Conservation (phyloP, 2,113 vertebrate genomes). For the Baryphthengus martii region DNA sequence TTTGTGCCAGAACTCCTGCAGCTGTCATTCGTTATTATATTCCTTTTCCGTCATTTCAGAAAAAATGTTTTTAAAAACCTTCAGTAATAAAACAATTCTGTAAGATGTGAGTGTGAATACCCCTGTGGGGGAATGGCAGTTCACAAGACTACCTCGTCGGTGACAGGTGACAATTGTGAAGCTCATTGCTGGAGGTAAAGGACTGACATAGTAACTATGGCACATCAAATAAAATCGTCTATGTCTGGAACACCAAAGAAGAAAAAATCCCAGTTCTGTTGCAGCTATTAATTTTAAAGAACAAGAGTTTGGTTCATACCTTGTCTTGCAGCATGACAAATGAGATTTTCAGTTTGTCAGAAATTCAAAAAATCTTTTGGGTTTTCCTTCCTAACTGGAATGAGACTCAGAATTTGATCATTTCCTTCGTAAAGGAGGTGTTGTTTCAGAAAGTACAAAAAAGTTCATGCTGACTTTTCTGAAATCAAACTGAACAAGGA, state of each 20-base stretch:
- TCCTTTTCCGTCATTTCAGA: not conserved
- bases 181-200: not conserved
- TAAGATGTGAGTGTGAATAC: not conserved
- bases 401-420: not conserved
- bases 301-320: not conserved
- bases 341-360: not conserved
- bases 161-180: not conserved
- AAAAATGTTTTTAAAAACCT: not conserved
- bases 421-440: not conserved
- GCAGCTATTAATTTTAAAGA: not conserved
- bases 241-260: not conserved
- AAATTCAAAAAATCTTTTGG: not conserved
- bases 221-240: not conserved
- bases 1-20: not conserved
- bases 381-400: not conserved
- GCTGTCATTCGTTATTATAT: not conserved
- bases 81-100: not conserved
- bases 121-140: not conserved
- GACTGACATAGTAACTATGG: not conserved
- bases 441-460: not conserved
- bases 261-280: not conserved
- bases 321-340: not conserved
- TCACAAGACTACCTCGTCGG: not conserved
- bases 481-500: not conserved
- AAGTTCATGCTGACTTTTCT: not conserved